Evolutionary conservation across 35 echinoderm and acorn worm species (phyloP), one percentile per base, ranked within the genome.

Genomic region (Apostichopus californicus): DNA sequence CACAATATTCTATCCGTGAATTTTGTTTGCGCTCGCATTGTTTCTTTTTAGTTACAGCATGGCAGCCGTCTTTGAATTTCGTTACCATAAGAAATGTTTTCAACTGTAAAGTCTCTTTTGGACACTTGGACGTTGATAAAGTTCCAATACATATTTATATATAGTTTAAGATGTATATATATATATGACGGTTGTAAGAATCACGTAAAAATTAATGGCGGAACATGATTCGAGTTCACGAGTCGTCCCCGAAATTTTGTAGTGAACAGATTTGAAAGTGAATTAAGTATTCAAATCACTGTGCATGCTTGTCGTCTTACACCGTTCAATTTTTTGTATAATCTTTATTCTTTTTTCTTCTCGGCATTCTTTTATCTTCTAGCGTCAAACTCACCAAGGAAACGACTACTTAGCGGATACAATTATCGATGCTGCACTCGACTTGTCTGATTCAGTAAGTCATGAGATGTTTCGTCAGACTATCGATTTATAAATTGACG

Each of bases 371-470:
- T 60, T 26, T 89, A 71, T 89, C 21, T 89, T 24, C 34, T 28
- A 91, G 90, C 54, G 77, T 77, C 90, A 91, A 55, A 91, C 77
- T 80, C 90, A 91, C 34, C 78, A 91, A 25, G 90, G 90, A 15
- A 79, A 91, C 75, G 90, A 91, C 57, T 80, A 91, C 28, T 81
- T 63, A 78, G 90, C 73, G 54, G 90, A 91, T 64, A 91, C 90
- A 21, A 91, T 59, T 18, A 91, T 91, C 3, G 77, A 61, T 22
- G 54, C 78, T 23, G 56, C 21, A 24, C 55, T 81, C 5, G 77
- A 28, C 55, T 28, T 61, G 75, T 21, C 8, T 18, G 90, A 81
- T 77, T 81, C 90, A 73, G 90, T 91, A 91, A 91, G 90, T 59
- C 81, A 20, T 59, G 55, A 85, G 24, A 85, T 59, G 57, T 85